phyloP scores from a whole-genome alignment of 1,140 invertebrate genomes.

The Anoplolepis gracilipes region DNA sequence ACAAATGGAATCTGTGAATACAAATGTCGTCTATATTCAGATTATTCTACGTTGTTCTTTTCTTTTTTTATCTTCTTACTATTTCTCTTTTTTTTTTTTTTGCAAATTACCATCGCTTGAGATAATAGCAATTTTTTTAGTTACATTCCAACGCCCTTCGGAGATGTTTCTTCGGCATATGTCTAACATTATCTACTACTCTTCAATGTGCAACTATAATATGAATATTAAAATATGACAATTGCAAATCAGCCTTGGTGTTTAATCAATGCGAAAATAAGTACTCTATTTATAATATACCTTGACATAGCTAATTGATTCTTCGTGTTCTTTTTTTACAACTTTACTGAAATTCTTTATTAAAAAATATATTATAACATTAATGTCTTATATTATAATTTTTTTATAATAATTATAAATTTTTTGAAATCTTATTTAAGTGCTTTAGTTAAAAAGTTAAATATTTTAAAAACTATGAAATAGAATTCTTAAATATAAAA shows the following conservation, averaged over 20 bases:
- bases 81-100: background rate
- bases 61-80: background rate
- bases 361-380: no score
- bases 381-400: no score
- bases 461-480: no score
- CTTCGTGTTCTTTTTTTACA: background rate
- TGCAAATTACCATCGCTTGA: background rate
- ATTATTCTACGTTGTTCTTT: background rate
- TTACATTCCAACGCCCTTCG: background rate
- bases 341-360: no score
- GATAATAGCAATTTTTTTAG: background rate
- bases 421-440: no score
- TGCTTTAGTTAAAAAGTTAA: no score
- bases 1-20: constrained; percentile 27
- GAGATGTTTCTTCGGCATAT: background rate
- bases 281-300: background rate
- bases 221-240: constrained; percentile 40
- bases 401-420: no score
- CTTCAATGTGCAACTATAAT: background rate
- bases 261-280: constrained; percentile 9
- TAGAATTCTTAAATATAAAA: no score
- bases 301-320: background rate
- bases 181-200: no score
- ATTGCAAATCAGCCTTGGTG: constrained; percentile 6
- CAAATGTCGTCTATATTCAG: background rate